Evolutionary conservation across 1,140 invertebrate genomes (phyloP).

Genomic region (Drosophila sturtevanti): DNA sequence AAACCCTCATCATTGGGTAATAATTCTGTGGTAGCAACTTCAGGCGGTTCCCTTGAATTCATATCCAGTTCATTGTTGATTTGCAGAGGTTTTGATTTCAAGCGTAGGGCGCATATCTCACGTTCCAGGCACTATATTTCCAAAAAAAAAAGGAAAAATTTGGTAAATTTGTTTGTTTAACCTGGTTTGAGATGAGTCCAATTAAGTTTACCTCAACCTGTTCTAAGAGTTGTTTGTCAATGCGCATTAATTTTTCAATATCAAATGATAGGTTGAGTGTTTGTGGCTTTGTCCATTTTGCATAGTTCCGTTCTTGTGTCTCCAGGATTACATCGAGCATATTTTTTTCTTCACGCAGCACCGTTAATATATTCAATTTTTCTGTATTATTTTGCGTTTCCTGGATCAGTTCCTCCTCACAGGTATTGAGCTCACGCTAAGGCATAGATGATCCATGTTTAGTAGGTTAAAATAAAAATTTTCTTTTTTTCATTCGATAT

Average conservation of each 20-base stretch:
- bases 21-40: conserved; percentile 30
- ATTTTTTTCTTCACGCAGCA: conserved; percentile 85
- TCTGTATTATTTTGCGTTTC: conserved; percentile 84
- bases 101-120: conserved; percentile 73
- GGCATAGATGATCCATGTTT: not conserved
- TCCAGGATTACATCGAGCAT: conserved; percentile 83
- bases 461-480: conserved; percentile 35
- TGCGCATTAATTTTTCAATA: conserved; percentile 76
- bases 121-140: conserved; percentile 72
- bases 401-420: conserved; percentile 69
- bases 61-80: conserved; percentile 51
- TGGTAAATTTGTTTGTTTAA: not conserved
- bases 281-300: conserved; percentile 65
- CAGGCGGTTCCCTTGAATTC: conserved; percentile 9
- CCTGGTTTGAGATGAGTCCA: too few relatives aligned
- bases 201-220: conserved; percentile 82
- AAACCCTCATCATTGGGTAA: conserved; percentile 32
- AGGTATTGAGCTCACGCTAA: conserved; percentile 77
- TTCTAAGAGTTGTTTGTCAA: conserved; percentile 70
- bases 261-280: conserved; percentile 75
- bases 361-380: conserved; percentile 84
- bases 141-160: not conserved
- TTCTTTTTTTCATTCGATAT: conserved; percentile 39
- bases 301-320: conserved; percentile 78
- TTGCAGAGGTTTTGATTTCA: conserved; percentile 77